Evolutionary conservation across 1,140 invertebrate genomes (phyloP), one percentile per base, ranked within the genome.

Genomic region (Drosophila obscura): DNA sequence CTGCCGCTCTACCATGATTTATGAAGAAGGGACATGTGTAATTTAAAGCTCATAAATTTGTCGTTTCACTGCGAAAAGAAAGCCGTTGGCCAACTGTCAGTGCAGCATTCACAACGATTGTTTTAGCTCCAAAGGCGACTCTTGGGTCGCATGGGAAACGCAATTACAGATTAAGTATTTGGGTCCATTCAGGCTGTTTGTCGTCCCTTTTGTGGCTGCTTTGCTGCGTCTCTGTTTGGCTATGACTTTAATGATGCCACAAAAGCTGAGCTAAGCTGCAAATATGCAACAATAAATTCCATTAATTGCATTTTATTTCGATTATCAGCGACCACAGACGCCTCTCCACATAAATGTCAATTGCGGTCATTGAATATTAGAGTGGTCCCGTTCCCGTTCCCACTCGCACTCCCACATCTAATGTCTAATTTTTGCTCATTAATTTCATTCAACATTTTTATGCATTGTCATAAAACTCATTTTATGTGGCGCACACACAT

Each of bases 291-390:
- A 79, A 88, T 88, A 88, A 88, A 88, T 88, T 88, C 83, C 77
- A 88, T 88, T 88, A 88, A 88, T 88, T 88, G 83, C 83, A 88
- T 88, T 88, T 81, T 77, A 88, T 87, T 88, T 82, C 82, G 79
- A 88, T 87, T 87, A 82, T 65, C 57, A 62, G 61, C 49, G 28
- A 39, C n/a, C 26, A 43, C 41, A 28, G 26, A 24, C 51, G 31
- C 31, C 35, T 4, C 39, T 43, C 48, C 59, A 56, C 73, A 87
- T 87, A 88, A 87, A 87, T 83, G 82, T 79, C 79, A 88, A 87
- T 88, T 76, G 78, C 51, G 83, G 61, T 67, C 83, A 88, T 88
- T 79, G 66, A 85, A 77, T 85, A 61, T 77, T 72, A 76, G 55
- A 87, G 82, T 59, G 59, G 62, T 19, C 19, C 19, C 19, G 19